Percentiles rank a stretch among this genome's conserved stretches.
Conservation (phyloP, 1,140 invertebrate genomes). For the Drosophila sp. region DNA sequence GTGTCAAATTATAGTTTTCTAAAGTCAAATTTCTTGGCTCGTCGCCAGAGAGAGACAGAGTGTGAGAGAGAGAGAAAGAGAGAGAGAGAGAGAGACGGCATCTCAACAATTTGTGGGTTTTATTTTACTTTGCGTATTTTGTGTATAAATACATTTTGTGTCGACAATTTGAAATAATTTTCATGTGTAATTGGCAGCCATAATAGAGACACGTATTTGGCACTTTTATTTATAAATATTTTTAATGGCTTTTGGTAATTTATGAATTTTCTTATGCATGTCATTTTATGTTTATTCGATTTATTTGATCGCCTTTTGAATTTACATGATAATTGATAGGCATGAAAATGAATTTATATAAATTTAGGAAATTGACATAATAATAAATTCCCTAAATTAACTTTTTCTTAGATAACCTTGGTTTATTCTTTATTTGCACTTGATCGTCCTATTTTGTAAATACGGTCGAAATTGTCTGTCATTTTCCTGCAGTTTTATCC, state of each 20-base stretch:
- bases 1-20: constrained; percentile 78
- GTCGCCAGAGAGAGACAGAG: constrained; percentile 17
- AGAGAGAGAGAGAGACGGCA: background rate
- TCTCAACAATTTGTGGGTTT: constrained; percentile 23
- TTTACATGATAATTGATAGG: background rate
- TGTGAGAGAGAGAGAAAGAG: background rate
- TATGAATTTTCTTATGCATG: background rate
- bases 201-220: constrained; percentile 28
- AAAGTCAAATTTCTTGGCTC: constrained; percentile 69
- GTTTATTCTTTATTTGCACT: too few relatives aligned
- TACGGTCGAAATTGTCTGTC: background rate
- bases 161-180: constrained; percentile 29
- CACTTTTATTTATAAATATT: constrained; percentile 24
- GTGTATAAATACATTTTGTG: constrained; percentile 31
- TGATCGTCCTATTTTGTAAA: too few relatives aligned
- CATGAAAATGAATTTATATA: background rate
- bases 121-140: constrained; percentile 1
- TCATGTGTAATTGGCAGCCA: constrained; percentile 31
- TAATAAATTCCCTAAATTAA: too few relatives aligned
- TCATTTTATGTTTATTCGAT: background rate
- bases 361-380: too few relatives aligned
- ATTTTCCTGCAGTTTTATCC: background rate
- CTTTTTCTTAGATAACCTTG: too few relatives aligned
- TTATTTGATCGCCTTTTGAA: background rate
- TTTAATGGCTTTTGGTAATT: constrained; percentile 25